Percentiles rank a stretch among this genome's conserved stretches.
Evolutionary conservation across 2,888 invertebrate species (phyloP).

Genomic region (Piscicola geometra): DNA sequence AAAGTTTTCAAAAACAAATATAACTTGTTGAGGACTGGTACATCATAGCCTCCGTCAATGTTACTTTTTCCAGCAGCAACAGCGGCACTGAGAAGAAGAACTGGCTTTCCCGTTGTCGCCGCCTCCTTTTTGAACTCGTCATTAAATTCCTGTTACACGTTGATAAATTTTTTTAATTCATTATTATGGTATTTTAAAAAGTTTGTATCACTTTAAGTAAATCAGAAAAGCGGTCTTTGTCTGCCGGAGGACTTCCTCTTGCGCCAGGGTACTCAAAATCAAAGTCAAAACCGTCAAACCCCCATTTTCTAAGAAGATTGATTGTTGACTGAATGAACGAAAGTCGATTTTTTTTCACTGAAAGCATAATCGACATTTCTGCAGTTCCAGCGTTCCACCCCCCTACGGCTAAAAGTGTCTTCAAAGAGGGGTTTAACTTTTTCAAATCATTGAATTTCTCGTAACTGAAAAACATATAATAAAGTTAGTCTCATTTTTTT

Average conservation of each 20-base stretch:
- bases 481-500: too few species aligned
- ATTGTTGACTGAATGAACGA: not conserved
- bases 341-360: not conserved
- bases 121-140: not conserved
- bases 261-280: constrained; percentile 11
- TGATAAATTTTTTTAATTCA: too few species aligned
- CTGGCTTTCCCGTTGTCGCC: not conserved
- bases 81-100: not conserved
- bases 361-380: constrained; percentile 8
- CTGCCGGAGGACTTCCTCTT: constrained; percentile 23
- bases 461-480: too few species aligned
- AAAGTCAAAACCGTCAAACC: constrained; percentile 19
- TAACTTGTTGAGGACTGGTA: not conserved
- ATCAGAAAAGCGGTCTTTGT: constrained; percentile 4
- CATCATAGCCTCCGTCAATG: not conserved
- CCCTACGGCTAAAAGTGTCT: constrained; percentile 9
- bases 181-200: too few species aligned
- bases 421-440: not conserved
- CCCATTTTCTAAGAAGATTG: constrained; percentile 7
- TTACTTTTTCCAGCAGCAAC: not conserved
- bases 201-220: constrained; percentile 40
- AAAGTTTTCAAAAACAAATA: too few species aligned
- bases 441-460: not conserved
- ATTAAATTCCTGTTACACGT: constrained; percentile 18
- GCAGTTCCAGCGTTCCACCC: constrained; percentile 11